These are phyloP conservation scores for Ophion obscuratus DNA, from an alignment of 2,888 invertebrate genomes.

Conservation along the genomic window DNA sequence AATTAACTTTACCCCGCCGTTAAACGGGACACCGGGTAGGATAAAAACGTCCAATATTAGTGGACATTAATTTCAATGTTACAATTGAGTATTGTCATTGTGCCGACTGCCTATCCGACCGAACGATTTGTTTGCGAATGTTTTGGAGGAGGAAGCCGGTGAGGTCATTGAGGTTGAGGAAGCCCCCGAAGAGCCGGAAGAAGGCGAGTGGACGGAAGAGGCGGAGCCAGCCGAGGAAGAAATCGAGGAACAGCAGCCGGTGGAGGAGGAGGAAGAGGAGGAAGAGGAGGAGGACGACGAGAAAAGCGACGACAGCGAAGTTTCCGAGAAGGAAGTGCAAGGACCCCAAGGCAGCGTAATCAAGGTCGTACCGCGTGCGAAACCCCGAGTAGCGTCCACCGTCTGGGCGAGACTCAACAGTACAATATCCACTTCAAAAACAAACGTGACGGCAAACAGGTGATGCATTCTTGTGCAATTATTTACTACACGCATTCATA, in stretches of 20 bases:
- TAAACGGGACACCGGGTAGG: too few relatives aligned
- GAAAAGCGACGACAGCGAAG: conserved; percentile 75
- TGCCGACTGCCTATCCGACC: too few relatives aligned
- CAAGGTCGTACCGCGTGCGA: conserved; percentile 85
- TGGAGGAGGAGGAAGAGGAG: conserved; percentile 46
- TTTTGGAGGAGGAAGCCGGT: conserved; percentile 67
- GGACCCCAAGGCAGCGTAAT: conserved; percentile 84
- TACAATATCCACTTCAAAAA: conserved; percentile 49
- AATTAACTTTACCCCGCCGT: too few relatives aligned
- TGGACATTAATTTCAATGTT: not conserved
- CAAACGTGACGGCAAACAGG: conserved; percentile 70
- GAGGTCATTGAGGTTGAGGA: conserved; percentile 70
- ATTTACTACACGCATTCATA: not conserved
- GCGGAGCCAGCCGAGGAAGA: conserved; percentile 53
- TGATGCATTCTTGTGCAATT: conserved; percentile 36
- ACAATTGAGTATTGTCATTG: not conserved
- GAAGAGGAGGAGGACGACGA: conserved; percentile 64
- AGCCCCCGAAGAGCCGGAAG: conserved; percentile 67
- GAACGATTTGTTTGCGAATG: not conserved
- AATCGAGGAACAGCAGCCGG: conserved; percentile 58
- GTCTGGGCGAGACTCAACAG: conserved; percentile 87
- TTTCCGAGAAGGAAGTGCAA: conserved; percentile 87
- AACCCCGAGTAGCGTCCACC: conserved; percentile 83
- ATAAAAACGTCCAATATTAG: too few relatives aligned
- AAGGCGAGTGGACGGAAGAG: conserved; percentile 72